Base-by-base conservation (phyloP, 1,140 invertebrate genomes). In the Phymorhynchus buccinoides region DNA sequence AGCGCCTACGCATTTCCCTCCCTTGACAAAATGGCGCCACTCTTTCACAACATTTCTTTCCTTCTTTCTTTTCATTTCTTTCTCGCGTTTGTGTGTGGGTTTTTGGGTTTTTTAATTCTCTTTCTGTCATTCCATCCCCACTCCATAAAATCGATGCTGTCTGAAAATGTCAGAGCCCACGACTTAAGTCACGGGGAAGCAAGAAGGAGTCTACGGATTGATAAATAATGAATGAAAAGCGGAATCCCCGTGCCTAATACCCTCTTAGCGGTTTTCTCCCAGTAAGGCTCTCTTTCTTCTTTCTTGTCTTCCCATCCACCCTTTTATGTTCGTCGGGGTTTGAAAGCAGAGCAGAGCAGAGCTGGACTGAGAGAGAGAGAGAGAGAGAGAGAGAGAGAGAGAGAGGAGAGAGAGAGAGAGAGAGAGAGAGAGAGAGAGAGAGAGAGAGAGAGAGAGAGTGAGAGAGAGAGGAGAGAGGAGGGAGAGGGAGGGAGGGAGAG, bases 211-310 rank as follows among this genome's bases (percentile, higher is more conserved):
- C 27, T 75, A 75, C 73, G 41, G 73, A 75, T 75, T 75, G 73
- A 75, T 75, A 75, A 75, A 75, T 75, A 75, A 75, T 75, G 73
- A 75, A 75, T 75, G 73, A 75, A 75, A 75, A 75, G 73, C 73
- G 73, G 41, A 75, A 75, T 75, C 73, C 73, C 73, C 37, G 37
- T 1, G 73, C 73, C 37, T 75, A 75, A 75, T 75, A 75, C 37
- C 27, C 73, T 37, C 37, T 37, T 37, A 75, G 35, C 35, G 73
- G 73, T 16, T 41, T 30, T 37, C 35, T 22, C 27, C 18, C n/a
- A n/a, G n/a, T n/a, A 75, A 75, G 73, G 14, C 27, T 75, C 35
- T 75, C 32, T 27, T 73, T 39, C 35, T 41, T 30, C 42, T 75
- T 75, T 62, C n/a, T n/a, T n/a, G n/a, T n/a, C n/a, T n/a, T n/a